Base-by-base conservation (phyloP, 2,113 vertebrate species). In the Saimiri boliviensis region DNA sequence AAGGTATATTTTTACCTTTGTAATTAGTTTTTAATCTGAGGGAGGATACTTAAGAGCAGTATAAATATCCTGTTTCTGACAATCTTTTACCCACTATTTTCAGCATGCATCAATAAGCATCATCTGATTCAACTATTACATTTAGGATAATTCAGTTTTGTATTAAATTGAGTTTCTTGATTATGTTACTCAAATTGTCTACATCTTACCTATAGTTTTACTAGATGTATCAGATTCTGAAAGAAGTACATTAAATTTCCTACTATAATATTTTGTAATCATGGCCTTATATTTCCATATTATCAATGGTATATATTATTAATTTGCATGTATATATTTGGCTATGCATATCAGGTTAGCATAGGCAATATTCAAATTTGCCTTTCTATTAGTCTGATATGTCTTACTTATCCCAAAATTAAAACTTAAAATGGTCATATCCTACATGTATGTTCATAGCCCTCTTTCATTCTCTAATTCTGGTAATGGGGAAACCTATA, bases 161-260 rank as follows among this genome's bases (percentile, higher is more conserved):
- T 63, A 76, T 87, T 81, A 74, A 76, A 56, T 74, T 91, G 32
- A 81, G 9, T 79, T 91, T 87, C 11, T 96, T 73, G 8, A 52
- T 86, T 93, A 91, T 58, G 60, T 68, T 73, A 54, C 6, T 77
- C n/a, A 96, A 49, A 95, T 93, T 86, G n/a, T 68, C 23, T 82
- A 11, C 58, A 47, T 47, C 4, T 17, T 63, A 82, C 23, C 2
- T 73, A 30, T 79, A 58, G 56, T 71, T 86, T 94, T 77, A 60
- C 23, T 56, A 58, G 14, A 23, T 52, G 6, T 52, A 9, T n/a
- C 45, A 82, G 37, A 66, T 60, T 73, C 80, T 77, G 32, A 91
- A 97, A 93, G 16, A 86, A 70, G 13, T 56, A 73, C 32, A 87
- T 86, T 77, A 81, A 79, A 56, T 86, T 91, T 77, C 19, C 23